Evolutionary conservation across 1,140 invertebrate genomes (phyloP).

Genomic region (Aphelenchoides besseyi): DNA sequence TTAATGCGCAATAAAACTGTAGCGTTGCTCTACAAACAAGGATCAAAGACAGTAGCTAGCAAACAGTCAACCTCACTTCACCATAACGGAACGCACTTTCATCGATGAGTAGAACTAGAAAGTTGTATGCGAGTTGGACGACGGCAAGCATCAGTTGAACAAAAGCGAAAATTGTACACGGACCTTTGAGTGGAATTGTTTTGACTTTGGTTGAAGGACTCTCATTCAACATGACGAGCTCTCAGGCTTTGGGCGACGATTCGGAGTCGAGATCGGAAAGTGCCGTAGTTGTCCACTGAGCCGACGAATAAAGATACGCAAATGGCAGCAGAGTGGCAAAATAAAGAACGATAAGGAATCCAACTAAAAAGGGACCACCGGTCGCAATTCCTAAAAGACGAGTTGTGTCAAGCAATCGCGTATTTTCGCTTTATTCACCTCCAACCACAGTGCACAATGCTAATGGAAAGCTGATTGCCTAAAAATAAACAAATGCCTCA

Average conservation of each 20-base stretch:
- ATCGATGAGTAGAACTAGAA: slow-evolving; percentile 25
- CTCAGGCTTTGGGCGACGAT: background rate
- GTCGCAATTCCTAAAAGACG: too few species aligned
- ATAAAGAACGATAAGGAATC: slow-evolving; percentile 35
- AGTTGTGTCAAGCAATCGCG: too few species aligned
- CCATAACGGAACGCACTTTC: slow-evolving; percentile 22
- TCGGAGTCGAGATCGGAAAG: slow-evolving; percentile 3
- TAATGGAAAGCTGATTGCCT: slow-evolving; percentile 35
- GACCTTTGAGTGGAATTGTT: slow-evolving; percentile 15
- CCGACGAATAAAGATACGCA: slow-evolving; percentile 35
- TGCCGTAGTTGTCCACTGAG: slow-evolving; percentile 40
- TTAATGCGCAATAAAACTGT: background rate
- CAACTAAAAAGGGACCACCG: slow-evolving; percentile 23
- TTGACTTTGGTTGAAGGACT: too few species aligned
- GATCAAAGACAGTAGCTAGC: background rate
- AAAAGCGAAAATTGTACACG: slow-evolving; percentile 23
- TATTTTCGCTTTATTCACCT: too few species aligned
- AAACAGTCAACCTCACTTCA: slow-evolving; percentile 28
- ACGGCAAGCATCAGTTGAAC: slow-evolving; percentile 29
- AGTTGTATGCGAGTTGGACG: slow-evolving; percentile 34
- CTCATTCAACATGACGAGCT: background rate
- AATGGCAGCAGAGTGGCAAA: slow-evolving; percentile 35
- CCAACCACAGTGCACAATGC: slow-evolving; percentile 37
- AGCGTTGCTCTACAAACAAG: background rate
- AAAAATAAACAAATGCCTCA: slow-evolving; percentile 28